Evolutionary conservation across 2,113 vertebrate species (phyloP), one percentile per base, ranked within the genome.

Genomic region (Choloepus hoffmanni): DNA sequence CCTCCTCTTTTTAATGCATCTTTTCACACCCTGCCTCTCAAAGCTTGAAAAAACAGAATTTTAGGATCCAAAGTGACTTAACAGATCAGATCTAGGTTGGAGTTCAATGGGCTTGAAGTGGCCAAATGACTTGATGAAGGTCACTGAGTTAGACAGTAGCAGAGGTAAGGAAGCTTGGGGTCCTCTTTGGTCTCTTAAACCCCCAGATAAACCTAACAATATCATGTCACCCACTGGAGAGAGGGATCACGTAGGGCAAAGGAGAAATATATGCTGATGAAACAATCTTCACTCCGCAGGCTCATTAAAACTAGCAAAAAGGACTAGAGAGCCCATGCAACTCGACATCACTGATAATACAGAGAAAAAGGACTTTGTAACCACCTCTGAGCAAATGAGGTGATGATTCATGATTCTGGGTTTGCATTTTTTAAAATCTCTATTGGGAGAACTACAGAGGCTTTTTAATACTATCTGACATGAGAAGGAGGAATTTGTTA

Each of bases 391-490:
- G 55, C 33, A 95, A 86, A 82, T 58, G 24, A 86, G 30, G 43
- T 72, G 24, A 65, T 68, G 36, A 85, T 79, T 95, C 11, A 6
- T 48, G 67, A 19, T 48, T 84, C 70, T 60, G 90, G 92, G 58
- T 96, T 89, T 82, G 63, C 11, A 43, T 28, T 91, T 90, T 67
- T 60, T 45, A 62, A 88, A 94, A 79, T 16, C 40, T 53, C 30
- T 82, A 7, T 4, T 50, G 33, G 72, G 73, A 90, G 40, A 81
- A 82, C 23, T 40, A n/a, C 26, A 92, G 7, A 74, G 15, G 30
- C 3, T 67, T 93, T 93, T 84, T 18, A 76, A 90, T 72, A 14
- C 12, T 45, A 3, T 79, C 65, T 89, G 55, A 43, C 28, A 94
- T 81, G 33, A 58, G 72, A 92, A 28, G 26, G 16, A 95, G 45